Evolutionary conservation across 2,797 vertebrate species (phyloP), one percentile per base, ranked within the genome.

Genomic region (Somateria mollissima): DNA sequence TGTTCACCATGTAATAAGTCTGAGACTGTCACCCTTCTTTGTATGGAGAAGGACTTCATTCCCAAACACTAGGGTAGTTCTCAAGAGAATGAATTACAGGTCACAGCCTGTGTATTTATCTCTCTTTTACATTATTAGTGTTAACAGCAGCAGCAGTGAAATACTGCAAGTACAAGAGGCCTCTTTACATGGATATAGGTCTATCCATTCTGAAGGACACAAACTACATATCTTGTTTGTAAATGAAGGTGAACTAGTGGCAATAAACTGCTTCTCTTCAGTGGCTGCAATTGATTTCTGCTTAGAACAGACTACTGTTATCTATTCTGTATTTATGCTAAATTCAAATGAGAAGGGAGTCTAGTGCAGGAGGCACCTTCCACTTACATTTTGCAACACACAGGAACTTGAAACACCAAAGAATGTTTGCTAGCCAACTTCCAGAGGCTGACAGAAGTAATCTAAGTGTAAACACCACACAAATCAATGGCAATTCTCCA

Each of bases 181-280:
- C 4, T 2, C 34, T 58, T 79, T 24, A 56, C 1, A 0, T 41
- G 9, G 25, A 53, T 16, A 67, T 0, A 4, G 8, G 17, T 43
- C 57, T 45, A 64, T 28, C 30, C 28, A 34, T 78, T 83, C 66
- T 61, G 65, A 76, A 87, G 41, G 34, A 92, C 73, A 71, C 41
- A 51, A 73, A 20, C 45, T 45, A 56, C 2, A 13, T 13, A 19
- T 13, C 41, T 45, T 41, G 22, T 19, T 62, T 77, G 65, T 57
- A 58, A 77, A 1, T 2, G 49, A 53, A n/a, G 19, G 16, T 54
- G 39, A 91, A 75, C 34, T 3, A 78, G 25, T 13, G 11, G 19
- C 28, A 83, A 72, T 30, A 58, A 92, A 72, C 45, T 41, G 36
- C 66, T 67, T n/a, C 64, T 80, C 36, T 79, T 66, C 70, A 85